These are phyloP conservation scores for Pampus argenteus DNA, from an alignment of 2,797 vertebrate genomes.

Conservation along the genomic window DNA sequence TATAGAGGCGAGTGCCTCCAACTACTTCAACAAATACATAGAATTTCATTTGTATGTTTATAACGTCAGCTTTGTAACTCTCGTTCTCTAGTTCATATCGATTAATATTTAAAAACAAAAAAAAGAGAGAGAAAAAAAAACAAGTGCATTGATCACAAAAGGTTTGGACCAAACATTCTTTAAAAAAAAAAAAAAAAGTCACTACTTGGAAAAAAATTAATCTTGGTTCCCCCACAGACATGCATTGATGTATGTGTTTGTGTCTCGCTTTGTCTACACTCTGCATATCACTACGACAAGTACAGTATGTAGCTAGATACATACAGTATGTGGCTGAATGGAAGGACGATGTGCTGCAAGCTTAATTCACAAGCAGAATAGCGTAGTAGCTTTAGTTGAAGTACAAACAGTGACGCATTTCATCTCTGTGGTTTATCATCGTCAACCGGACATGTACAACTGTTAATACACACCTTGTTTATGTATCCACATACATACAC, in stretches of 20 bases:
- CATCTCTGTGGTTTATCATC: constrained; percentile 45
- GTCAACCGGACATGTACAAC: constrained; percentile 61
- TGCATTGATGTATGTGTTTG: constrained; percentile 64
- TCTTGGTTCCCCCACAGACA: constrained; percentile 61
- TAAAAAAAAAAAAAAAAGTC: constrained; percentile 35
- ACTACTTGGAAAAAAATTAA: constrained; percentile 62
- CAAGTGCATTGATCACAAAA: constrained; percentile 74
- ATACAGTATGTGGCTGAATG: constrained; percentile 53
- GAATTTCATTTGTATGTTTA: constrained; percentile 74
- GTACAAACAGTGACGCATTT: constrained; percentile 37
- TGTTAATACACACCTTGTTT: constrained; percentile 58
- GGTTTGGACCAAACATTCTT: constrained; percentile 62
- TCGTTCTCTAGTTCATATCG: constrained; percentile 72
- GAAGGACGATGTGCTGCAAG: constrained; percentile 51
- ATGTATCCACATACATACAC: constrained; percentile 64
- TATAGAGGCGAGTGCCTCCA: constrained; percentile 66
- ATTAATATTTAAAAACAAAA: constrained; percentile 67
- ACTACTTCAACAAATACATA: constrained; percentile 80
- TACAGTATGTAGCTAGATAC: constrained; percentile 63
- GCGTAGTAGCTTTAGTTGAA: constrained; percentile 41
- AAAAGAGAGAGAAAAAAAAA: constrained; percentile 17
- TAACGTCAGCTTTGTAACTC: constrained; percentile 67
- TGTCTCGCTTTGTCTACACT: constrained; percentile 46
- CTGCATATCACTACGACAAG: constrained; percentile 64
- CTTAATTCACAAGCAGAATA: constrained; percentile 67